Evolutionary conservation across 92 coral and sea anemone genomes (phyloP).

Genomic region (Porites cylindrica): DNA sequence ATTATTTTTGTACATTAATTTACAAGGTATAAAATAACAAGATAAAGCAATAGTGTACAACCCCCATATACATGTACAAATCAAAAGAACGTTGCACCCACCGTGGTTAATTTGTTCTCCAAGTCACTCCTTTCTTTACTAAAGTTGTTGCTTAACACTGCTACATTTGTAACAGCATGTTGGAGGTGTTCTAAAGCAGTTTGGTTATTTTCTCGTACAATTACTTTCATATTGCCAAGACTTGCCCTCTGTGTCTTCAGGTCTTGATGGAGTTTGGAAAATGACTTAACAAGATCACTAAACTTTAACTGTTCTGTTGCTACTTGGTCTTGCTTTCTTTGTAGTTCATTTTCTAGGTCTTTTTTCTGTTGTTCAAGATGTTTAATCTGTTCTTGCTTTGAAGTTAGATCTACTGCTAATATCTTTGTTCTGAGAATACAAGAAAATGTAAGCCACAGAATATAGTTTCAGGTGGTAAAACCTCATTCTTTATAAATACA

Average conservation of each 20-base stretch:
- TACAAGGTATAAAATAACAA: no score
- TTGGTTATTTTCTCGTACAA: conserved; percentile 36
- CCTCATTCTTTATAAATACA: no score
- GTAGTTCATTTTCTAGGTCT: conserved; percentile 19
- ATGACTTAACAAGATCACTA: background rate
- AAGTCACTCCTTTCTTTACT: background rate
- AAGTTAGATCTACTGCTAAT: conserved; percentile 49
- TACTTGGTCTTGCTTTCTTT: conserved; percentile 22
- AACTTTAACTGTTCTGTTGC: background rate
- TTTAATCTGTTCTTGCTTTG: conserved; percentile 52
- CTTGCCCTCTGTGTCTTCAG: conserved; percentile 56
- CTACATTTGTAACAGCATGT: background rate
- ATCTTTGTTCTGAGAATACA: conserved; percentile 48
- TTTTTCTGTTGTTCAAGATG: conserved; percentile 24
- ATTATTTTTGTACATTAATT: no score
- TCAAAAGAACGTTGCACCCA: background rate
- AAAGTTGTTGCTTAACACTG: conserved; percentile 19
- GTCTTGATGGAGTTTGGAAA: background rate
- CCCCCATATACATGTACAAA: no score
- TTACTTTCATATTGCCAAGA: conserved; percentile 48
- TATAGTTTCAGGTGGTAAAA: no score
- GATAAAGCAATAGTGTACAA: no score
- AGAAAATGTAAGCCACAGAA: background rate
- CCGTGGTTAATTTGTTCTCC: conserved; percentile 7
- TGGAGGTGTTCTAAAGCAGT: background rate